Base-by-base conservation (phyloP, 1,140 invertebrate genomes). In the Plectrocnemia conspersa region DNA sequence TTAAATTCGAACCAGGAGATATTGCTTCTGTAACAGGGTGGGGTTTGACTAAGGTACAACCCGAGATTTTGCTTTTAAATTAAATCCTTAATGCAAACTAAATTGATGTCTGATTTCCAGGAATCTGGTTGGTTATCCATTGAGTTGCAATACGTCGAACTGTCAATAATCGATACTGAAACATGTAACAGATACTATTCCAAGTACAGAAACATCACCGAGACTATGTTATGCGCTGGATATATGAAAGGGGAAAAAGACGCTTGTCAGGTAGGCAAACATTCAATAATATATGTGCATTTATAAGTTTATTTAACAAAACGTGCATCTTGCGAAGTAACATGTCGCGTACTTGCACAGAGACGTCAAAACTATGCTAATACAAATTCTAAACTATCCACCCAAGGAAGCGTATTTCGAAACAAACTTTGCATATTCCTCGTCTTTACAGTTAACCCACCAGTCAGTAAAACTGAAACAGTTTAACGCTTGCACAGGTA, bases 161-260 rank as follows among this genome's bases (percentile, higher is more conserved):
- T 52, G 22, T 13, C 59, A 5, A 54, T 62, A 15, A 42, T 52
- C 10, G 36, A 35, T 49, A 23, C 7, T 25, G 35, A 21, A 24
- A 33, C 9, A 23, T 56, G 54, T 18, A n/a, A 9, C 3, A 33
- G 33, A 33, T 13, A 36, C 3, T 56, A 45, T 25, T 11, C 13
- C 2, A 35, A 23, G 19, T 52, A 56, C 21, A 48, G 13, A 47
- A 59, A 56, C 21, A 50, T 65, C 25, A 63, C 59, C 2, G 54
- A 58, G 1, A 50, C 52, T 11, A 68, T 68, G 65, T 56, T 68
- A n/a, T 68, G 66, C 36, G 67, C 65, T 4, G 65, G 63, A 13
- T 53, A 41, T 11, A 41, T 24, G 0, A 46, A 47, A 25, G 64
- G 64, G 32, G 58, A 62, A 38, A 64, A 64, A 42, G 66, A 66